Percentiles rank a stretch among this genome's conserved stretches.
Evolutionary conservation across 2,113 vertebrate genomes (phyloP).

Genomic region (Empidonax traillii): DNA sequence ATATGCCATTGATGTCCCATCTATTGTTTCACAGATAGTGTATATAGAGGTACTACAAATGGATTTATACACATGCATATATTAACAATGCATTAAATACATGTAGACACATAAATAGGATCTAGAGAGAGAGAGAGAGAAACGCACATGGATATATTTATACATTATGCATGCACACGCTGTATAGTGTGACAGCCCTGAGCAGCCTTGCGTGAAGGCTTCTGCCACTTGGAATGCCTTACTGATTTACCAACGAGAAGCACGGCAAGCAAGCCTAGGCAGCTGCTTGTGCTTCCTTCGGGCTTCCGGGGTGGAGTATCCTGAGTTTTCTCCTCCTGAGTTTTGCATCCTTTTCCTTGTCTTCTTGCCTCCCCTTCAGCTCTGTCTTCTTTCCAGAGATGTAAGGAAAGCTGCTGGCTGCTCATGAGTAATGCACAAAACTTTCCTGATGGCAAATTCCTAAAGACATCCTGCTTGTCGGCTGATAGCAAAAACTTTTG

Average conservation of each 20-base stretch:
- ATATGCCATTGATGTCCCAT: not conserved
- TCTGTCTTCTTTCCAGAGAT: not conserved
- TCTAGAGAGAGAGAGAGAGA: too few species aligned
- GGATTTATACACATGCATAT: too few species aligned
- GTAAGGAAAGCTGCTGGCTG: rapidly evolving
- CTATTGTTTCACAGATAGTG: not conserved
- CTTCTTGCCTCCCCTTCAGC: too few species aligned
- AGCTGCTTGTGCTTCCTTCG: not conserved
- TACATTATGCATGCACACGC: rapidly evolving
- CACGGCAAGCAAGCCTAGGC: rapidly evolving
- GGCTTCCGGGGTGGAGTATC: not conserved
- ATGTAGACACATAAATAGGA: not conserved
- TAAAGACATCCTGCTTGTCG: not conserved
- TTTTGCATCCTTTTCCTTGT: not conserved
- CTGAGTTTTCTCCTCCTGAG: rapidly evolving
- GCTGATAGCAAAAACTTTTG: not conserved
- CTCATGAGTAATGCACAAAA: rapidly evolving
- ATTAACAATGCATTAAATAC: not conserved
- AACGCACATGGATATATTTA: not conserved
- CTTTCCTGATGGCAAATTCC: not conserved
- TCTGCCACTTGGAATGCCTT: not conserved
- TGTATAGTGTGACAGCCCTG: not conserved
- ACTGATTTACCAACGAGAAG: rapidly evolving
- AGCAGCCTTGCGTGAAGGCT: not conserved
- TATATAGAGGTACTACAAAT: not conserved